A percentile compares a stretch with the other conserved stretches of the same genome.
Evolutionary conservation across 1,140 invertebrate species (phyloP).

Genomic region (Lineus longissimus): DNA sequence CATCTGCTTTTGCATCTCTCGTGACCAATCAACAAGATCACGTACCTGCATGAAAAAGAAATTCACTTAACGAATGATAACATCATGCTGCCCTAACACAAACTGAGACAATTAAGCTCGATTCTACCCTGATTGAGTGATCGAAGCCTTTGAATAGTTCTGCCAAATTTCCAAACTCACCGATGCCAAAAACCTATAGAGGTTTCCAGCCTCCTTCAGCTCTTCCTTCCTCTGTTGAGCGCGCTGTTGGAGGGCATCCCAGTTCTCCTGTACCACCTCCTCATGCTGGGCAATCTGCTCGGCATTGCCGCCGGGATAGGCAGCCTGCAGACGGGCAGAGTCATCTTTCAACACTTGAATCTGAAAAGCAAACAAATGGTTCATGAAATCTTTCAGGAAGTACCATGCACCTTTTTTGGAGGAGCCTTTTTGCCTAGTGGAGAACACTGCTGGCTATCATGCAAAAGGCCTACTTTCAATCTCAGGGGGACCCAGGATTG

Average conservation of each 20-base stretch:
- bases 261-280: constrained; percentile 77
- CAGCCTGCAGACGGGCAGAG: constrained; percentile 75
- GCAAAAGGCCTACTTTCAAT: too few relatives aligned
- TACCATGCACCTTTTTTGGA: too few relatives aligned
- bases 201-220: constrained; percentile 79
- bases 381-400: too few relatives aligned
- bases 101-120: too few relatives aligned
- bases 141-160: too few relatives aligned
- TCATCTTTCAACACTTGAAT: constrained; percentile 82
- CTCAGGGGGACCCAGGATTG: too few relatives aligned
- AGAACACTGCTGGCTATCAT: too few relatives aligned
- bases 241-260: constrained; percentile 79
- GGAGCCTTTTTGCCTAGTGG: too few relatives aligned
- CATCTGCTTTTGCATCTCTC: constrained; percentile 74
- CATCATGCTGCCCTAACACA: neutral
- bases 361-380: constrained; percentile 27
- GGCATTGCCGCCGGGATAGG: constrained; percentile 91
- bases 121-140: too few relatives aligned
- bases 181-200: constrained; percentile 81
- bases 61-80: constrained; percentile 6
- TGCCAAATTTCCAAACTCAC: too few relatives aligned
- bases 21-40: constrained; percentile 85
- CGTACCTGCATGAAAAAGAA: constrained; percentile 63
- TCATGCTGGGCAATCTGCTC: constrained; percentile 81
- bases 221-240: constrained; percentile 74